These are phyloP conservation scores for Drosophila littoralis DNA, from an alignment of 1,140 invertebrate genomes.

Conservation along the genomic window DNA sequence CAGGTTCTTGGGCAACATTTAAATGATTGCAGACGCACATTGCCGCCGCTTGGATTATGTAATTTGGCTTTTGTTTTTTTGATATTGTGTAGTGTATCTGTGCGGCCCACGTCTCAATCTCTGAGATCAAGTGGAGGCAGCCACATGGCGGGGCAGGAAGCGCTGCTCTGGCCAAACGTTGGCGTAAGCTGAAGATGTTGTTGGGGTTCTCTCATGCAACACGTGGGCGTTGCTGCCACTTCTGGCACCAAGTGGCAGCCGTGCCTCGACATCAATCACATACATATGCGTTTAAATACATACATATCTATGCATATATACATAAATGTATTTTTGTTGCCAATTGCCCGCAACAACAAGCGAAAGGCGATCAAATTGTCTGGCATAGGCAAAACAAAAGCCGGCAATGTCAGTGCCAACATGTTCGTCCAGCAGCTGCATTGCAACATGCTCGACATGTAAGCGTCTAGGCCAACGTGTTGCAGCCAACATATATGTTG, in stretches of 20 bases:
- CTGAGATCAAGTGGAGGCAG: conserved; percentile 20
- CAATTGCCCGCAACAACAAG: conserved; percentile 4
- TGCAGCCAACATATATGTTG: conserved; percentile 15
- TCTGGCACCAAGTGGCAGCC: conserved; percentile 14
- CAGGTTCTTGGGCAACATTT: conserved; percentile 40
- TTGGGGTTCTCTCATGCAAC: conserved; percentile 12
- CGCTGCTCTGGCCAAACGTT: conserved; percentile 32
- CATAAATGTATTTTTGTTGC: background rate
- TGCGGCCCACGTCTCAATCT: conserved; percentile 40
- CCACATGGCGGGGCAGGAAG: conserved; percentile 36
- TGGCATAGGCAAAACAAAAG: conserved; percentile 1
- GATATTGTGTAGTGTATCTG: conserved; percentile 2
- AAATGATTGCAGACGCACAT: conserved; percentile 5
- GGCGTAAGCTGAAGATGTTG: conserved; percentile 30
- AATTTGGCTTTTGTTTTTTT: conserved; percentile 17
- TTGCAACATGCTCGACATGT: conserved; percentile 30
- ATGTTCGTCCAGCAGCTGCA: conserved; percentile 10
- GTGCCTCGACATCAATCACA: conserved; percentile 41
- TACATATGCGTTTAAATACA: background rate
- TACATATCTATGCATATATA: background rate
- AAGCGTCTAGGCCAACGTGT: background rate
- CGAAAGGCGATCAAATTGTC: background rate
- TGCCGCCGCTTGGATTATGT: conserved; percentile 41
- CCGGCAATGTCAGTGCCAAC: conserved; percentile 10
- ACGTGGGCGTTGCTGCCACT: conserved; percentile 44